Conservation (phyloP, 2,797 vertebrate genomes). For the Brachyrhaphis roseni region DNA sequence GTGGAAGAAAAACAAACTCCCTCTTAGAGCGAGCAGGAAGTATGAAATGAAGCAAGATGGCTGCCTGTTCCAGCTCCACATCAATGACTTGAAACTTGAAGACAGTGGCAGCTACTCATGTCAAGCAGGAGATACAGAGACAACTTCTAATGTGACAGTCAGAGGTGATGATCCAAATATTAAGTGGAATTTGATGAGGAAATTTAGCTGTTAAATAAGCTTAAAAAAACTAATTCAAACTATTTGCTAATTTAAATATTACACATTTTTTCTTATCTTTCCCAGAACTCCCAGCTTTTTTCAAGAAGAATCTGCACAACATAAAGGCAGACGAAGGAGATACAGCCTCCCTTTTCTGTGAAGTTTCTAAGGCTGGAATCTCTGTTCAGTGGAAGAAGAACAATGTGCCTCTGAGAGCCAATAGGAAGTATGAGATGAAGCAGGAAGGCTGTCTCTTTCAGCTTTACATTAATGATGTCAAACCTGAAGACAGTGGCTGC, state of each 20-base stretch:
- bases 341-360: slow-evolving; percentile 77
- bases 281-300: slow-evolving; percentile 41
- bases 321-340: slow-evolving; percentile 81
- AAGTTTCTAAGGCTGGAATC: slow-evolving; percentile 79
- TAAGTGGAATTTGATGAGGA: slow-evolving; percentile 4
- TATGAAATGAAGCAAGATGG: slow-evolving; percentile 81
- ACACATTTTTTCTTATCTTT: background rate
- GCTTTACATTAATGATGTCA: slow-evolving; percentile 83
- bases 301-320: slow-evolving; percentile 71
- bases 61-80: slow-evolving; percentile 76
- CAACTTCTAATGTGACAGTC: slow-evolving; percentile 31
- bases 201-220: slow-evolving; percentile 17
- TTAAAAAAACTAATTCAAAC: background rate
- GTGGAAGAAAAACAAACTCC: slow-evolving; percentile 83
- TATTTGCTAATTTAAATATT: background rate
- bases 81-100: slow-evolving; percentile 78
- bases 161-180: slow-evolving; percentile 55
- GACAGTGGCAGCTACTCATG: slow-evolving; percentile 86
- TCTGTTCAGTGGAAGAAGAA: slow-evolving; percentile 85
- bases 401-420: slow-evolving; percentile 76
- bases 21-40: slow-evolving; percentile 78
- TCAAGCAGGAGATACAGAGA: slow-evolving; percentile 61
- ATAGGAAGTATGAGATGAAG: slow-evolving; percentile 81
- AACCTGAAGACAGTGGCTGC: slow-evolving; percentile 83
- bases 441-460: slow-evolving; percentile 77